Base-by-base conservation (phyloP, 2,888 invertebrate genomes). In the Caenorhabditis sp. region DNA sequence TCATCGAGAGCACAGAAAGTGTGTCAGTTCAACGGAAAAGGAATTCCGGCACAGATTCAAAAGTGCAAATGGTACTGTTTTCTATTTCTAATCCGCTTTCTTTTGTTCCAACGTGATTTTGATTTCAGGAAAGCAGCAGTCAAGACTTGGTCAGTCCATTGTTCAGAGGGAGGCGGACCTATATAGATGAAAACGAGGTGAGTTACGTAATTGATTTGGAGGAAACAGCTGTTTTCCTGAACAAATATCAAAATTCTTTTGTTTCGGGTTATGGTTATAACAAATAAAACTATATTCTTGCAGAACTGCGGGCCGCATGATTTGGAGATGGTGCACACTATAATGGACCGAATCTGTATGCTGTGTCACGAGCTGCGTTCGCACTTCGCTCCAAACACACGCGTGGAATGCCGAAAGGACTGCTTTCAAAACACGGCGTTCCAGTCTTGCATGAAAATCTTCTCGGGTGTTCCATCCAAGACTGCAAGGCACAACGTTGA, bases 361-460 rank as follows among this genome's bases (percentile, higher is more conserved):
- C 60, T 86, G 77, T 87, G 87, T 53, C 86, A 87, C 50, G 87
- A 87, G 61, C 62, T 85, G 67, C 83, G 67, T 20, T 77, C 80
- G 2, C 86, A 86, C 53, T 62, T 76, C 28, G 68, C 65, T 2
- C 81, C 79, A 9, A 85, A 84, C 78, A 80, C 86, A 2, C 76
- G 84, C 11, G 72, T 70, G 9, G 80, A 85, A 40, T 87, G 87
- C 68, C 62, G 85, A 55, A 62, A 55, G 37, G 51, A 80, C 60
- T 76, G 76, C 53, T 81, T 76, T 47, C 58, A 37, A 9, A 81
- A 70, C 61, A 15, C 22, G 1, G 37, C 50, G 20, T 81, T 81
- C 82, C 76, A 83, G 18, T 72, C 68, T 8, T 87, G 87, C 62
- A 61, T 87, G 53, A 72, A 62, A 26, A 62, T 85, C 11, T 86